Conservation (phyloP, 2,113 vertebrate genomes). For the Ia io region DNA sequence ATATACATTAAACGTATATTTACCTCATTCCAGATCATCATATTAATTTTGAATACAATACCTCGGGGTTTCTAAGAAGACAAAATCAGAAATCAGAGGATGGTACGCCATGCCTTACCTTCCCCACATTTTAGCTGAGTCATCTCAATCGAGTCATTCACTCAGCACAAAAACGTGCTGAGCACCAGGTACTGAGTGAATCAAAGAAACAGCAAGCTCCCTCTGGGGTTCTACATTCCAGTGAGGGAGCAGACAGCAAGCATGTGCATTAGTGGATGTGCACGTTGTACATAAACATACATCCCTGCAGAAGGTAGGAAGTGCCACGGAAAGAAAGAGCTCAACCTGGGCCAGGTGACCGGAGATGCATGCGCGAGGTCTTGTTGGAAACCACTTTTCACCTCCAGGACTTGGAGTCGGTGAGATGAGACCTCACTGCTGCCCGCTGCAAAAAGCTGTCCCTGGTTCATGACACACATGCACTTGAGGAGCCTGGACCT, state of each 20-base stretch:
- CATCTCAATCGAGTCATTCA: not conserved
- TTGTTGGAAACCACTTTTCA: too few relatives aligned
- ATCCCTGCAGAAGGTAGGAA: not conserved
- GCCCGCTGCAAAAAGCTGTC: slow-evolving; percentile 15
- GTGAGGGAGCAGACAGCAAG: not conserved
- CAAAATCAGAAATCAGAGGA: not conserved
- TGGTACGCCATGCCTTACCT: not conserved
- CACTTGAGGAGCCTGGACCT: slow-evolving; percentile 45
- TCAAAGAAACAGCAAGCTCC: not conserved
- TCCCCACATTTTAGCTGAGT: not conserved
- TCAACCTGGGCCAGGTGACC: not conserved
- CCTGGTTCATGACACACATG: rapidly evolving
- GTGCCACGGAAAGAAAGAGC: not conserved
- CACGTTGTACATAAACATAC: not conserved
- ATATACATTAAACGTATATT: not conserved
- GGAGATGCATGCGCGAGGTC: too few relatives aligned
- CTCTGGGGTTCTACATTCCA: not conserved
- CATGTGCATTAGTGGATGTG: not conserved
- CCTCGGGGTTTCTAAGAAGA: not conserved
- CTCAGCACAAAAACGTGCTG: not conserved
- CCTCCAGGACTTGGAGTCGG: not conserved
- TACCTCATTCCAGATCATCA: not conserved
- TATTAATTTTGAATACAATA: not conserved
- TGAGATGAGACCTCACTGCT: not conserved
- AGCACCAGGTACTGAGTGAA: not conserved